These are phyloP conservation scores for Trachops cirrhosus DNA, from an alignment of 2,797 vertebrate species.

Conservation along the genomic window DNA sequence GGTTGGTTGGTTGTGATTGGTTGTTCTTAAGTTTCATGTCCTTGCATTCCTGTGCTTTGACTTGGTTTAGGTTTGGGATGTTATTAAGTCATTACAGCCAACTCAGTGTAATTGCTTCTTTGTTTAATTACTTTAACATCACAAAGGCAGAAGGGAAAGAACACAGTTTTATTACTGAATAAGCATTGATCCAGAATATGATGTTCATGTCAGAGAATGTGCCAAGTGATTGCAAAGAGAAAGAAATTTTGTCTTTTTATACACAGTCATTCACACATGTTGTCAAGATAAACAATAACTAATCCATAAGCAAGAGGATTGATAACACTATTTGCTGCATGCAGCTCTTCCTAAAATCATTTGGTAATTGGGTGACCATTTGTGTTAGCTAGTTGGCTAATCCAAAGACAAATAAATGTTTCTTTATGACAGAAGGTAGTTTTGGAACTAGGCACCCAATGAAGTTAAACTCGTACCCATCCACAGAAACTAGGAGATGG, in stretches of 20 bases:
- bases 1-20: background rate
- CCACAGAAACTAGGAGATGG: background rate
- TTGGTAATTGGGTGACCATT: background rate
- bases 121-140: background rate
- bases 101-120: background rate
- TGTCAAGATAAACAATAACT: background rate
- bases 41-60: background rate
- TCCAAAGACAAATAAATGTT: background rate
- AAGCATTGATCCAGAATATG: background rate
- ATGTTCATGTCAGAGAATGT: background rate
- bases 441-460: background rate
- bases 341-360: background rate
- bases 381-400: background rate
- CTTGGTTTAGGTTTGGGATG: background rate
- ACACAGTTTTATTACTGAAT: background rate
- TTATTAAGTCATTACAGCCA: background rate
- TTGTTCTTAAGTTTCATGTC: background rate
- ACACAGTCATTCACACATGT: background rate
- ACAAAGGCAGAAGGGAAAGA: background rate
- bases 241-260: background rate
- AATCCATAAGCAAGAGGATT: background rate
- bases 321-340: background rate
- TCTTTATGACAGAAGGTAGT: background rate
- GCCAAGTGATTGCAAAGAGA: background rate
- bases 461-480: background rate